Evolutionary conservation across 2,888 invertebrate genomes (phyloP), one percentile per base, ranked within the genome.

Genomic region (Seira sanloemensis): DNA sequence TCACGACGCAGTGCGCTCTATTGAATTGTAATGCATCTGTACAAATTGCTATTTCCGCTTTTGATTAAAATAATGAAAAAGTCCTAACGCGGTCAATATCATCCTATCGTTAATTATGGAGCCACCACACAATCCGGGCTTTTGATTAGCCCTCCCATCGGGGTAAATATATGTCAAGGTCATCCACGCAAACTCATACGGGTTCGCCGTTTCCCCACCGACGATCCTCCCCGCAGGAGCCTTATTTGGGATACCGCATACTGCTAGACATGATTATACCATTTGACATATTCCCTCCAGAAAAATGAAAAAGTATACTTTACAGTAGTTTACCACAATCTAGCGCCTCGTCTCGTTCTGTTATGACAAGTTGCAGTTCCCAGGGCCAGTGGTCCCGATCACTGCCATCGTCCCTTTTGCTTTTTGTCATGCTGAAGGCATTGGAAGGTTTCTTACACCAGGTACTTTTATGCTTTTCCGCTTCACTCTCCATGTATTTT

Each of bases 1-100:
- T 54, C 1, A 79, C 68, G 1, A 79, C 73, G 65, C 79, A 79
- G 21, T 79, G 79, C 0, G 79, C 73, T 19, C 79, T 79, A 37
- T 12, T 23, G n/a, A 21, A 50, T 37, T 18, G 9, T 12, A 75
- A 58, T 25, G 2, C 2, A 7, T 5, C 23, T 21, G 9, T 9
- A 67, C n/a, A 9, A 67, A 23, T 23, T 67, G 21, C n/a, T n/a
- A n/a, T n/a, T n/a, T 67, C 24, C n/a, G n/a, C 18, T 71, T 46
- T 66, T 5, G 4, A 58, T 58, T 58, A 5, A 5, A 58, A n/a
- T 58, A n/a, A n/a, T 66, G 23, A 23, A 67, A 67, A 37, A 12
- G 4, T 2, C 2, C 66, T n/a, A 54, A 77, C 77, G 69, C 77
- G 23, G 77, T 68, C 0, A 77, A 18, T 7, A 77, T 26, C 50